A percentile compares a stretch with the other conserved stretches of the same genome.
Evolutionary conservation across 2,113 vertebrate genomes (phyloP).

Genomic region (Neomonachus schauinslandi): DNA sequence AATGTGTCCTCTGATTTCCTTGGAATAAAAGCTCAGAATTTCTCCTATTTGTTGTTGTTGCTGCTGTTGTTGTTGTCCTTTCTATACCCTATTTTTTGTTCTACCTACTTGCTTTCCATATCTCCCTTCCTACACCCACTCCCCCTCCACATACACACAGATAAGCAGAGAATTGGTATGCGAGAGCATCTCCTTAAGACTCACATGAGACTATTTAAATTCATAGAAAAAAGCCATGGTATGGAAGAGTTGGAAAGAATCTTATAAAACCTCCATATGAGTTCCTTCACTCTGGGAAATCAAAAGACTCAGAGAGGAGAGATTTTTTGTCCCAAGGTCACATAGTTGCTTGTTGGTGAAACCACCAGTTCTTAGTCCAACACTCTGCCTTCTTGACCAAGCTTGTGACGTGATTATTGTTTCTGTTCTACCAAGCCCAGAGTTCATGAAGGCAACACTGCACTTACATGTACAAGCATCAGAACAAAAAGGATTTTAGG

Average conservation of each 20-base stretch:
- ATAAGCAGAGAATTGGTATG: background rate
- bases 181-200: background rate
- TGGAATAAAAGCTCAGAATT: background rate
- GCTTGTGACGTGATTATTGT: background rate
- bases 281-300: background rate
- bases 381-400: background rate
- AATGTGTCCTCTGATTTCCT: background rate
- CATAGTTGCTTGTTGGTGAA: conserved; percentile 9
- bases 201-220: conserved; percentile 38
- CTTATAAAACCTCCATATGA: conserved; percentile 45
- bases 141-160: background rate
- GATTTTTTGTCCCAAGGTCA: background rate
- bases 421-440: background rate
- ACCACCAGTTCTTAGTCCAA: background rate
- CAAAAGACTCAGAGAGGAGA: conserved; percentile 8
- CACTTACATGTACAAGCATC: background rate
- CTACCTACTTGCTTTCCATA: background rate
- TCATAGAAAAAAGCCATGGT: background rate
- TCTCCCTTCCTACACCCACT: no score
- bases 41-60: background rate
- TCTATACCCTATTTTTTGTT: background rate
- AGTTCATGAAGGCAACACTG: background rate
- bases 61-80: background rate
- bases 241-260: background rate
- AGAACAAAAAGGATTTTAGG: conserved; percentile 1